Conservation (phyloP, 1,140 invertebrate genomes). For the Atta cephalotes region DNA sequence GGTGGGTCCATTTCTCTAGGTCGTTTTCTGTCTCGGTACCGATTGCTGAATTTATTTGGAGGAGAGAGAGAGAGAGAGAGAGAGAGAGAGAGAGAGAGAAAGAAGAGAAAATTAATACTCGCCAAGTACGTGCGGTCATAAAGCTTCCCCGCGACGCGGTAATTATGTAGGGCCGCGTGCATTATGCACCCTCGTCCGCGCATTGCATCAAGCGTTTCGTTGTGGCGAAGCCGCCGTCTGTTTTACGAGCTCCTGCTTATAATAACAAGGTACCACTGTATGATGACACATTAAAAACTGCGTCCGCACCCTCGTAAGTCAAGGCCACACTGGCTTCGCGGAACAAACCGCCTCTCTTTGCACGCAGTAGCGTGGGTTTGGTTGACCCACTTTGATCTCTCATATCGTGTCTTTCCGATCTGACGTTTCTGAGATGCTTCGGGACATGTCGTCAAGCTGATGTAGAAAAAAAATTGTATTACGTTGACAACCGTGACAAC, state of each 20-base stretch:
- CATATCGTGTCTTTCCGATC: neutral
- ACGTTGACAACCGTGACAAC: neutral
- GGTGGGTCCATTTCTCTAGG: neutral
- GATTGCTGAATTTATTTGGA: neutral
- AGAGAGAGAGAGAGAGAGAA: constrained; percentile 78
- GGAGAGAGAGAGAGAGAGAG: constrained; percentile 77
- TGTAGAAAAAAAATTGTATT: neutral
- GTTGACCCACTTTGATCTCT: constrained; percentile 42
- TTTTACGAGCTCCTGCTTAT: constrained; percentile 82
- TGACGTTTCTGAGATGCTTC: neutral
- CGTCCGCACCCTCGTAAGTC: constrained; percentile 41
- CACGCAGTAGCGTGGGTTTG: constrained; percentile 37
- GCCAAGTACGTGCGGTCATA: constrained; percentile 78
- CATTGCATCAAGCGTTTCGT: constrained; percentile 67
- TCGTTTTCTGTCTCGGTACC: constrained; percentile 59
- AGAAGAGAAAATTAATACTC: constrained; percentile 84
- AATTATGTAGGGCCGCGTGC: constrained; percentile 78
- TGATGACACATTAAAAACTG: constrained; percentile 82
- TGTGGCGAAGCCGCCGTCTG: constrained; percentile 60
- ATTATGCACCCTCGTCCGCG: constrained; percentile 72
- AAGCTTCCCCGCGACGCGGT: constrained; percentile 84
- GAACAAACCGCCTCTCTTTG: constrained; percentile 7
- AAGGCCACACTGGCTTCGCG: neutral
- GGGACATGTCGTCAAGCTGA: neutral
- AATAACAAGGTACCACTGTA: constrained; percentile 79